Conservation (phyloP, 2,113 vertebrate genomes). For the Gnathonemus echidnorhynchus region DNA sequence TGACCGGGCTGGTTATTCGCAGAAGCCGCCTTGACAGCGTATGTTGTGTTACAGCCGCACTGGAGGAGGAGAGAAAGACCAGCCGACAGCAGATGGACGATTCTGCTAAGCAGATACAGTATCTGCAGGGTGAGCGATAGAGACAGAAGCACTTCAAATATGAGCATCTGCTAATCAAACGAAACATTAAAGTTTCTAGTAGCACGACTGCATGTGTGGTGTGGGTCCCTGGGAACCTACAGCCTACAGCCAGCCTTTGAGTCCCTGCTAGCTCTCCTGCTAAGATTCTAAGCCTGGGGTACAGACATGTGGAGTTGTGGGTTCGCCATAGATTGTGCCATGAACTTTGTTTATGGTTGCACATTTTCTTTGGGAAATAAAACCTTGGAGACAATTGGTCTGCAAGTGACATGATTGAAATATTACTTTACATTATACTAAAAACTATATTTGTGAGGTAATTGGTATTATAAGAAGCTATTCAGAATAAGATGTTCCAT, state of each 20-base stretch:
- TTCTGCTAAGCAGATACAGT: constrained; percentile 82
- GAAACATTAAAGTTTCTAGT: neutral
- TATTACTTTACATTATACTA: neutral
- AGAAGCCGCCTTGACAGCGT: neutral
- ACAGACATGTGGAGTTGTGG: neutral
- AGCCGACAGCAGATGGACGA: constrained; percentile 79
- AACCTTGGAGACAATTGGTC: neutral
- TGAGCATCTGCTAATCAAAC: neutral
- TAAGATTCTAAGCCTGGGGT: neutral
- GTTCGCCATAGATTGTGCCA: neutral
- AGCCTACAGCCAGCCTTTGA: neutral
- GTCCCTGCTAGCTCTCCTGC: neutral
- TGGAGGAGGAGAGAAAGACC: constrained; percentile 81
- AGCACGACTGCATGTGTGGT: neutral
- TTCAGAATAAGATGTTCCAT: neutral
- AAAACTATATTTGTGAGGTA: neutral
- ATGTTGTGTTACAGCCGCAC: constrained; percentile 56
- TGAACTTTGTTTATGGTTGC: neutral
- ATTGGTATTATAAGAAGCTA: neutral
- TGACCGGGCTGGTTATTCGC: neutral
- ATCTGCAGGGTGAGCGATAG: constrained; percentile 74
- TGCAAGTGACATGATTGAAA: neutral
- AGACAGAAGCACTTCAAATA: neutral
- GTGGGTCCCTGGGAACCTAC: neutral
- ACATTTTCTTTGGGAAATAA: neutral